Evolutionary conservation across 2,888 invertebrate genomes (phyloP).

Genomic region (Drosophila tanythrix): DNA sequence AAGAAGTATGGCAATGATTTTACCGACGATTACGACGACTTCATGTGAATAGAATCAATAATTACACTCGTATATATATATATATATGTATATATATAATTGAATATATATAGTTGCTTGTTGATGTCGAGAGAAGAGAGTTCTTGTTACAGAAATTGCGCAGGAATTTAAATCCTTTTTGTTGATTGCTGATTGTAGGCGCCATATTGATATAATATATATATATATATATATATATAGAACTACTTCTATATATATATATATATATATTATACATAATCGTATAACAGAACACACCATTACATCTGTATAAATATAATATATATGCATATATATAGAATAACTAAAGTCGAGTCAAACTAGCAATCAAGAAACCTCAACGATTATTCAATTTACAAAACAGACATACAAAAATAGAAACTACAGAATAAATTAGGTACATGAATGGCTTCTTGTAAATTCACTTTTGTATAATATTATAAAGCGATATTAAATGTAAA

Average conservation of each 20-base stretch:
- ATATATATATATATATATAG: constrained; percentile 58
- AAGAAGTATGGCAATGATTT: constrained; percentile 88
- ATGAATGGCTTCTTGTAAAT: constrained; percentile 75
- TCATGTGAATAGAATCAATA: constrained; percentile 88
- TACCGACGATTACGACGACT: constrained; percentile 90
- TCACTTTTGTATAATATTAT: constrained; percentile 74
- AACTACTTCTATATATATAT: constrained; percentile 41
- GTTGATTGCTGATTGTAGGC: constrained; percentile 63
- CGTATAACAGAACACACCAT: constrained; percentile 50
- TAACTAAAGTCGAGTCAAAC: constrained; percentile 67
- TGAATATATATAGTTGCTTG: constrained; percentile 74
- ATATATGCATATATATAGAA: constrained; percentile 48
- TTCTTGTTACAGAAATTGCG: constrained; percentile 69
- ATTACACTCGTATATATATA: constrained; percentile 60
- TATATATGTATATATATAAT: constrained; percentile 34
- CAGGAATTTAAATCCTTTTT: constrained; percentile 71
- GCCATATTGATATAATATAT: constrained; percentile 57
- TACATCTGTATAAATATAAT: constrained; percentile 49
- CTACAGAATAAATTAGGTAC: constrained; percentile 56
- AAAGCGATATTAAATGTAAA: constrained; percentile 72
- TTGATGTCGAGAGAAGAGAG: constrained; percentile 48
- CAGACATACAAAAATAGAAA: constrained; percentile 18
- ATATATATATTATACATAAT: constrained; percentile 56
- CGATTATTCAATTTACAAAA: constrained; percentile 55
- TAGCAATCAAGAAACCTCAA: constrained; percentile 74